These are phyloP conservation scores for Gadus macrocephalus DNA, from an alignment of 2,113 vertebrate genomes.

Conservation along the genomic window DNA sequence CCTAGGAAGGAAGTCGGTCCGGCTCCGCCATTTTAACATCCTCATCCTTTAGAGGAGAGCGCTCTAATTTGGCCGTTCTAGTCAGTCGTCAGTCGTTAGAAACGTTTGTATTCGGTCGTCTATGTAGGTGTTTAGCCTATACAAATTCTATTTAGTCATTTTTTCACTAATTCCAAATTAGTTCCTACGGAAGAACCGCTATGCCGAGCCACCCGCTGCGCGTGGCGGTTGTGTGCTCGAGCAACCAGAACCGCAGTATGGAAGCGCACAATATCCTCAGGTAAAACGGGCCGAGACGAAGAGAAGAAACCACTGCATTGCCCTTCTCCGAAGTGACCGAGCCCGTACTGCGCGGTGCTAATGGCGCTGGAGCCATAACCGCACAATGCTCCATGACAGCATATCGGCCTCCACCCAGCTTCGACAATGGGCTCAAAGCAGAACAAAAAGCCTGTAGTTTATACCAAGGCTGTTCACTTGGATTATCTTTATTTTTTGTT, in stretches of 20 bases:
- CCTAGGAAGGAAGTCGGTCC: not conserved
- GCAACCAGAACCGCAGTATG: conserved; percentile 99
- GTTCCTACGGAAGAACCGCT: conserved; percentile 56
- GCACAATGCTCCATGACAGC: not conserved
- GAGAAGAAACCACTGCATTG: too few species aligned
- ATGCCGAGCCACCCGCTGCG: conserved; percentile 87
- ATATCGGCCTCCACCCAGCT: conserved; percentile 37
- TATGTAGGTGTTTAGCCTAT: conserved; percentile 15
- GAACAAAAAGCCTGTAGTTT: too few species aligned
- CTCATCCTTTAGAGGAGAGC: conserved; percentile 20
- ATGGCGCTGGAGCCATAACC: not conserved
- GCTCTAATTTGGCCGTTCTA: too few species aligned
- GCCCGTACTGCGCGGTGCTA: too few species aligned
- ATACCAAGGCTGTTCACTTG: too few species aligned
- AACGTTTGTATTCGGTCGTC: not conserved
- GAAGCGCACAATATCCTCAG: conserved; percentile 99
- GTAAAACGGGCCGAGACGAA: conserved; percentile 67
- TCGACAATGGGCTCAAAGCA: conserved; percentile 49
- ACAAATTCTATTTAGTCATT: not conserved
- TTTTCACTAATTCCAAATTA: conserved; percentile 23
- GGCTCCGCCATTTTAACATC: conserved; percentile 64
- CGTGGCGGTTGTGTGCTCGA: conserved; percentile 95
- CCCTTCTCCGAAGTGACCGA: too few species aligned
- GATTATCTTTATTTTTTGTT: too few species aligned
- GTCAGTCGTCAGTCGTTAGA: not conserved